Conservation (phyloP, 1,140 invertebrate species). For the Campodea augens region DNA sequence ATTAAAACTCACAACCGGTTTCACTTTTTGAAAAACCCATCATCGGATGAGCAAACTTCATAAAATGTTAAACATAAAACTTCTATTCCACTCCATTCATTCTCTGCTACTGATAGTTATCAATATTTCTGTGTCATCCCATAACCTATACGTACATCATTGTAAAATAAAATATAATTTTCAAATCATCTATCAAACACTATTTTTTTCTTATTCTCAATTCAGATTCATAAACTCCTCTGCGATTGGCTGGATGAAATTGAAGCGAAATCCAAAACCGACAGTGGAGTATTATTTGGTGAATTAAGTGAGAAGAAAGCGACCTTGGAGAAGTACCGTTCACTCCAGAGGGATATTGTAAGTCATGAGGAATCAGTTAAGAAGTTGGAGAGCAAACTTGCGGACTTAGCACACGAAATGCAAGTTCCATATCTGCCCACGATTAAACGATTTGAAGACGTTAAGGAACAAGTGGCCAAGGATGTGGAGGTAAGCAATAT, state of each 20-base stretch:
- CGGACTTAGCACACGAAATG: constrained; percentile 14
- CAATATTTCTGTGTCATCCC: no score
- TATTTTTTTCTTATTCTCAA: constrained; percentile 13
- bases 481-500: constrained; percentile 34
- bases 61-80: no score
- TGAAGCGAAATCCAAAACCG: constrained; percentile 51
- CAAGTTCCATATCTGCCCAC: constrained; percentile 34
- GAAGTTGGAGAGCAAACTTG: constrained; percentile 19
- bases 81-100: no score
- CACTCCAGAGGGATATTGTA: constrained; percentile 52
- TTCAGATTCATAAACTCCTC: constrained; percentile 47
- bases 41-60: no score
- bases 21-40: no score
- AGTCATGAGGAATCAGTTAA: constrained; percentile 54
- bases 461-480: constrained; percentile 38
- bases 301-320: constrained; percentile 80
- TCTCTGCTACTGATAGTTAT: no score
- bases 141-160: no score
- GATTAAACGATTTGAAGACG: constrained; percentile 44
- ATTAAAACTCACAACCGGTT: no score
- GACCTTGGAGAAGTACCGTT: constrained; percentile 59
- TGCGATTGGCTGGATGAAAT: constrained; percentile 71
- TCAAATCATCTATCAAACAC: no score
- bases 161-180: no score
- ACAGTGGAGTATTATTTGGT: constrained; percentile 38